Evolutionary conservation across 2,797 vertebrate species (phyloP).

Genomic region (Natrix natrix): DNA sequence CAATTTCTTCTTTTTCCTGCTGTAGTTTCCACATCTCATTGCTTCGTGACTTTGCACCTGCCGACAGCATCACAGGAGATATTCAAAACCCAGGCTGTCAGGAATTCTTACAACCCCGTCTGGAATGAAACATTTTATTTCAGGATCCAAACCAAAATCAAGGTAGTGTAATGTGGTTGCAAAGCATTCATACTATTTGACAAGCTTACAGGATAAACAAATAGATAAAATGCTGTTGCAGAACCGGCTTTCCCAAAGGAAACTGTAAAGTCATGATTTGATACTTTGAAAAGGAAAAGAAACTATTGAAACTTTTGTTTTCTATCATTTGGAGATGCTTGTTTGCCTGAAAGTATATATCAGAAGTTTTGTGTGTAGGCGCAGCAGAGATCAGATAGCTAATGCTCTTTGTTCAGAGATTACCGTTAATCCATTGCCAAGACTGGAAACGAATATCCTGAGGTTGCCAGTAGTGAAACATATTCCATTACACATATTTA

Average conservation of each 20-base stretch:
- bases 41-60: constrained; percentile 79
- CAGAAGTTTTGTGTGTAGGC: not conserved
- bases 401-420: not conserved
- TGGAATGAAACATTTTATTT: constrained; percentile 86
- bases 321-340: not conserved
- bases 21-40: constrained; percentile 77
- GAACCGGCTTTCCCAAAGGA: not conserved
- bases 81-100: constrained; percentile 72
- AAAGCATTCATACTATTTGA: not conserved
- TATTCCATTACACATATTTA: not conserved
- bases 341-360: not conserved
- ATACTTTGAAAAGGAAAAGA: not conserved
- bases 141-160: constrained; percentile 74
- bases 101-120: constrained; percentile 71
- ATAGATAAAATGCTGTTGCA: not conserved
- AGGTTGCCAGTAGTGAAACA: not conserved
- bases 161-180: constrained; percentile 67
- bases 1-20: constrained; percentile 25
- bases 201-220: not conserved
- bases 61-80: constrained; percentile 74
- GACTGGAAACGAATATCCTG: not conserved
- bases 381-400: not conserved
- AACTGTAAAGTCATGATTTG: not conserved
- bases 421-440: not conserved
- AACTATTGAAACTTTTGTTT: not conserved